These are phyloP conservation scores for Cercopithecus petaurista DNA, from an alignment of 2,797 vertebrate genomes.

Conservation along the genomic window DNA sequence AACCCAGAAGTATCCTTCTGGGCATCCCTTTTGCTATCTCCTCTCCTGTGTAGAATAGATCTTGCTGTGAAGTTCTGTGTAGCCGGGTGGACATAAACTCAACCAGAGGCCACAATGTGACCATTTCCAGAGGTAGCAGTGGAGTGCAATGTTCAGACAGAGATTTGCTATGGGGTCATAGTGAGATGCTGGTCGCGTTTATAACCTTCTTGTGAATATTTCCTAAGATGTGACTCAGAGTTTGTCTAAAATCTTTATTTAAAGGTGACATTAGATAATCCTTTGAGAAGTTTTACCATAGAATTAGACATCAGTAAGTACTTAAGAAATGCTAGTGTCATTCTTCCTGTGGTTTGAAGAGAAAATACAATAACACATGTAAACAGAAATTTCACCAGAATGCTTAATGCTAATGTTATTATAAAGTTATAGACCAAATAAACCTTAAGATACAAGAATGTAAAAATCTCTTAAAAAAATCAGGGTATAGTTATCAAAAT, in stretches of 20 bases:
- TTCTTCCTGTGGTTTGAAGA: neutral
- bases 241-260: neutral
- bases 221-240: neutral
- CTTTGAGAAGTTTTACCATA: neutral
- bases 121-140: fast-evolving
- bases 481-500: neutral
- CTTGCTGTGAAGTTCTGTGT: neutral
- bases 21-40: fast-evolving
- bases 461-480: neutral
- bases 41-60: neutral
- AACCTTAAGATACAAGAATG: neutral
- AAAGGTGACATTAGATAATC: neutral
- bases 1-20: too few species aligned
- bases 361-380: neutral
- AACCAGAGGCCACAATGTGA: fast-evolving
- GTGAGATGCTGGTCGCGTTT: fast-evolving
- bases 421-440: neutral
- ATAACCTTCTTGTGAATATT: neutral
- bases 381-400: neutral
- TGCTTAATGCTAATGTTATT: neutral
- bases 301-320: neutral
- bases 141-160: neutral
- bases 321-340: neutral
- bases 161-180: fast-evolving
- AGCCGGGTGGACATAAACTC: fast-evolving